These are phyloP conservation scores for Oithona nana DNA, from an alignment of 2,888 invertebrate genomes.

Conservation along the genomic window DNA sequence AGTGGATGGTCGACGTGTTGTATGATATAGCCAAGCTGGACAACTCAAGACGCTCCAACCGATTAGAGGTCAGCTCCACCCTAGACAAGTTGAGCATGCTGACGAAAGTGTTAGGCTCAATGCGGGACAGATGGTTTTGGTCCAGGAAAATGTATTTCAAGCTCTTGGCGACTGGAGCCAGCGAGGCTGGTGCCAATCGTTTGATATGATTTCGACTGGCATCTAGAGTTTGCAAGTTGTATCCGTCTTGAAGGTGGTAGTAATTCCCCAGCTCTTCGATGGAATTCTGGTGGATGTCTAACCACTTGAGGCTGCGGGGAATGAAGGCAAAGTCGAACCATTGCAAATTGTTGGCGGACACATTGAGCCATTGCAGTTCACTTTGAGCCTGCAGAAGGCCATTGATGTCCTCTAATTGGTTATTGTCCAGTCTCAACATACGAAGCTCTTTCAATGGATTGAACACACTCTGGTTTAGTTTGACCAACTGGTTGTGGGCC, in stretches of 20 bases:
- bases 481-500: constrained; percentile 57
- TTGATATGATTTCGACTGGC: constrained; percentile 51
- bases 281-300: constrained; percentile 64
- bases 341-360: constrained; percentile 39
- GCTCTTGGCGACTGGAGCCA: constrained; percentile 70
- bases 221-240: constrained; percentile 47
- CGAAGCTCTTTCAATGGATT: constrained; percentile 55
- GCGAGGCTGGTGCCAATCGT: constrained; percentile 44
- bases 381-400: constrained; percentile 49
- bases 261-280: constrained; percentile 63
- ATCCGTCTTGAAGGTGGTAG: constrained; percentile 58
- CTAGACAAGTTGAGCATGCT: constrained; percentile 64
- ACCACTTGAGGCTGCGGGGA: constrained; percentile 52
- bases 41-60: neutral
- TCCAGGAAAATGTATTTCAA: constrained; percentile 71
- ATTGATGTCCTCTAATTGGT: constrained; percentile 55
- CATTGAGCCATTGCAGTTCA: constrained; percentile 20
- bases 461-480: constrained; percentile 56
- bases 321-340: constrained; percentile 61
- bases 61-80: constrained; percentile 52
- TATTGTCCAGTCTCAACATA: constrained; percentile 59
- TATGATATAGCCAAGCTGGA: neutral
- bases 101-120: constrained; percentile 65
- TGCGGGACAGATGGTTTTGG: constrained; percentile 60
- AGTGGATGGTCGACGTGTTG: constrained; percentile 27